Evolutionary conservation across 2,888 invertebrate genomes (phyloP).

Genomic region (Ctena decussata): DNA sequence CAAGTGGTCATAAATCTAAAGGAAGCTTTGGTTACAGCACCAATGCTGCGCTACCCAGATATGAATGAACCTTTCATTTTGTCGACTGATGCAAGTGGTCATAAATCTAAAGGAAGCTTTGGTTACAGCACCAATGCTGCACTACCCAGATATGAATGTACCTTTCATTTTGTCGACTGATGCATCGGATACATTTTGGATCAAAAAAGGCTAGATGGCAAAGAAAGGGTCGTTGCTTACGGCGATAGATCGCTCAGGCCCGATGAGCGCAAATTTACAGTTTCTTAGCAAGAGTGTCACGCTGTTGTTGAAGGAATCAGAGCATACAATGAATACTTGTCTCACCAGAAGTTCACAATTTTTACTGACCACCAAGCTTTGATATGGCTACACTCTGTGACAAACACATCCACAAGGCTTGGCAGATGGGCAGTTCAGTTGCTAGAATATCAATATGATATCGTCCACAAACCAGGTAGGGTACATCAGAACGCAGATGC

Average conservation of each 20-base stretch:
- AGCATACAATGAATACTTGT: conserved; percentile 54
- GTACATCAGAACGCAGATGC: conserved; percentile 28
- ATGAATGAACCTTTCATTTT: conserved; percentile 55
- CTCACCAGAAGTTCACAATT: conserved; percentile 47
- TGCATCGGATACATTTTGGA: conserved; percentile 64
- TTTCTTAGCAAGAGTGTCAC: conserved; percentile 50
- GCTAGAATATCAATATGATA: conserved; percentile 52
- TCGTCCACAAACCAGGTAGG: conserved; percentile 27
- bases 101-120: conserved; percentile 75
- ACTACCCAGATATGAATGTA: conserved; percentile 62
- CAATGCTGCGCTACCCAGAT: conserved; percentile 67
- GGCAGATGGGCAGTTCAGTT: conserved; percentile 56
- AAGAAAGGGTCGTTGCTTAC: conserved; percentile 61
- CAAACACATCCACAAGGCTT: conserved; percentile 41
- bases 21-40: conserved; percentile 53
- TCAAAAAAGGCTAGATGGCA: conserved; percentile 55
- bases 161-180: conserved; percentile 50
- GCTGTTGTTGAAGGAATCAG: conserved; percentile 55
- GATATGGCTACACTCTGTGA: conserved; percentile 46
- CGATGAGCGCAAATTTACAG: conserved; percentile 55
- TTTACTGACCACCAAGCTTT: conserved; percentile 66
- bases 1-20: conserved; percentile 77
- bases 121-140: conserved; percentile 61
- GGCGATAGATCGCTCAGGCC: conserved; percentile 56
- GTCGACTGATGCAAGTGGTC: conserved; percentile 53